A percentile compares a stretch with the other conserved stretches of the same genome.
These are phyloP conservation scores for Lycodopsis pacificus DNA, from an alignment of 2,797 vertebrate genomes.

Conservation along the genomic window DNA sequence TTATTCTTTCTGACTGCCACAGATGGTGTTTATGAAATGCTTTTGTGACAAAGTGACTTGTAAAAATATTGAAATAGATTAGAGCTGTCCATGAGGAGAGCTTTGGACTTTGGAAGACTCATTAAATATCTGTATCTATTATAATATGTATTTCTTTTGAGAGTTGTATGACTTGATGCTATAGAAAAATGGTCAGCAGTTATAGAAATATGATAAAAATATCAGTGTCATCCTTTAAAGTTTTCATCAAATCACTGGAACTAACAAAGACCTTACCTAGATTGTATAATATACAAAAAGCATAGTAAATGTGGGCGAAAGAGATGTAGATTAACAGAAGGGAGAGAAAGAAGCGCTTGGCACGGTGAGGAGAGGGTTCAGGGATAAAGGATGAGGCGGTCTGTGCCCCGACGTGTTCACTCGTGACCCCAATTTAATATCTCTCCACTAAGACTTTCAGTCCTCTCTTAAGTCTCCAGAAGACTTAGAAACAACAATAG, in stretches of 20 bases:
- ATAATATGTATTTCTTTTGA: background rate
- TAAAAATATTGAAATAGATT: background rate
- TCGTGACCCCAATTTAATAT: slow-evolving; percentile 68
- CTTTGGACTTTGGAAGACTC: background rate
- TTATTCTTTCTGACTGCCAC: background rate
- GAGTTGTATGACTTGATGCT: background rate
- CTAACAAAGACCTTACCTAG: background rate
- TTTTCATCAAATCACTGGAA: background rate
- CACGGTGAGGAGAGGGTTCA: slow-evolving; percentile 25
- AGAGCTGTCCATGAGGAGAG: background rate
- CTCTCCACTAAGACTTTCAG: slow-evolving; percentile 39
- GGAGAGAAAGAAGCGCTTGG: slow-evolving; percentile 26
- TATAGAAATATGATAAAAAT: slow-evolving; percentile 1
- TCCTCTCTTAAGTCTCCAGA: slow-evolving; percentile 28
- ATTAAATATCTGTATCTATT: background rate
- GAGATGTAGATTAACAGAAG: slow-evolving; percentile 44
- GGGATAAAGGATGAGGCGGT: slow-evolving; percentile 57
- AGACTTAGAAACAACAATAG: slow-evolving; percentile 12
- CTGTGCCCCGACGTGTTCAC: slow-evolving; percentile 37
- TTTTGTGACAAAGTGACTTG: background rate
- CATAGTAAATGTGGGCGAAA: background rate
- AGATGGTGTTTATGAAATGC: background rate
- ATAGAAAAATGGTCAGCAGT: background rate
- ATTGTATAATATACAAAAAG: slow-evolving; percentile 3
- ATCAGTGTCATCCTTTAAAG: no score